Conservation (phyloP, 2,113 vertebrate genomes). For the Daboia siamensis region DNA sequence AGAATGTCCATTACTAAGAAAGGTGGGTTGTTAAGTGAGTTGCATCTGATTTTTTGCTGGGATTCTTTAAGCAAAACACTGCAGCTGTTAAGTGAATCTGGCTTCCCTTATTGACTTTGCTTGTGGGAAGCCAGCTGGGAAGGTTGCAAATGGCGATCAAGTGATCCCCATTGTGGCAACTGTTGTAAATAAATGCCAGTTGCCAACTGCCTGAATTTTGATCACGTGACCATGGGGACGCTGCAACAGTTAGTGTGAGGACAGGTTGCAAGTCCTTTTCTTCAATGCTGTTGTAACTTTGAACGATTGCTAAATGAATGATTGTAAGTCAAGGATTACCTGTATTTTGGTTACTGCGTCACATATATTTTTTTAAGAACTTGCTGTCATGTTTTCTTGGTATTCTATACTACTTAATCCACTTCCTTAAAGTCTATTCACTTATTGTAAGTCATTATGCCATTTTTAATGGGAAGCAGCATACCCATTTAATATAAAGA, state of each 20-base stretch:
- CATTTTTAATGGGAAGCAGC: neutral
- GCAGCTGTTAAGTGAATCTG: neutral
- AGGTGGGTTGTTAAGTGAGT: neutral
- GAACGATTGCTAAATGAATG: neutral
- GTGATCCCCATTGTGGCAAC: neutral
- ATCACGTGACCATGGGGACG: neutral
- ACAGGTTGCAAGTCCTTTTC: neutral
- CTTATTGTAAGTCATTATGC: neutral
- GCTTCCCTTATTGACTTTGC: neutral
- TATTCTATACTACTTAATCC: neutral
- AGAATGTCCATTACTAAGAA: neutral
- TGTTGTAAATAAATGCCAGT: neutral
- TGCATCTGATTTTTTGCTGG: neutral
- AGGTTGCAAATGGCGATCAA: neutral
- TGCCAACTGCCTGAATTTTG: neutral
- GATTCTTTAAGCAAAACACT: neutral
- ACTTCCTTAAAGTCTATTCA: neutral
- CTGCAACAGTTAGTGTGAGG: neutral
- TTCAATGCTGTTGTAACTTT: neutral
- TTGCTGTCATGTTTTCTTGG: neutral
- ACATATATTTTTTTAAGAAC: neutral
- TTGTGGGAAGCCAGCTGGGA: neutral
- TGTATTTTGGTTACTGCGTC: neutral
- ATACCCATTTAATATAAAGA: neutral
- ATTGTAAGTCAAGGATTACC: neutral